These are phyloP conservation scores for Lithosia quadra DNA, from an alignment of 2,888 invertebrate species.

Conservation along the genomic window DNA sequence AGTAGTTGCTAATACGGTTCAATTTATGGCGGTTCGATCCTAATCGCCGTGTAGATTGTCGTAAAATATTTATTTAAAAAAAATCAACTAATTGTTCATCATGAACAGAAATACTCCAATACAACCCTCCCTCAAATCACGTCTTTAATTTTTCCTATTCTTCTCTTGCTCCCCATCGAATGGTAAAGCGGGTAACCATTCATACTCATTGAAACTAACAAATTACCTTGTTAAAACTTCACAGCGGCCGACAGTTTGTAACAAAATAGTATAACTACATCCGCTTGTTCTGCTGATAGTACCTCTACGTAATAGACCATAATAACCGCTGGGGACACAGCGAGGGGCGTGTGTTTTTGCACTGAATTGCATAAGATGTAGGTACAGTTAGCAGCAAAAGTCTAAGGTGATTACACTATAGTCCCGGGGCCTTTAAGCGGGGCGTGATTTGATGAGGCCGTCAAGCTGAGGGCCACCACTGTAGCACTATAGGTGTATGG, in stretches of 20 bases:
- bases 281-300: conserved; percentile 38
- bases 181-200: conserved; percentile 5
- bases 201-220: conserved; percentile 40
- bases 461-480: no score
- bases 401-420: no score
- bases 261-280: conserved; percentile 38
- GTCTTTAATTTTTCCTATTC: background rate
- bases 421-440: no score
- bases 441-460: no score
- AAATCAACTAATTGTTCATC: no score
- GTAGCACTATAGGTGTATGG: no score
- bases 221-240: conserved; percentile 50
- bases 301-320: conserved; percentile 35
- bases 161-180: background rate
- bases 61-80: no score
- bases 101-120: background rate
- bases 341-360: background rate
- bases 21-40: no score
- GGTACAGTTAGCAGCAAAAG: no score
- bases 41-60: no score
- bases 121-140: background rate
- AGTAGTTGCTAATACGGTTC: no score
- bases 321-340: conserved; percentile 26
- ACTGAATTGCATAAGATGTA: background rate
- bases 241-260: conserved; percentile 28